phyloP scores from a whole-genome alignment of 1,140 invertebrate species.

The Polypedilum pembai region DNA sequence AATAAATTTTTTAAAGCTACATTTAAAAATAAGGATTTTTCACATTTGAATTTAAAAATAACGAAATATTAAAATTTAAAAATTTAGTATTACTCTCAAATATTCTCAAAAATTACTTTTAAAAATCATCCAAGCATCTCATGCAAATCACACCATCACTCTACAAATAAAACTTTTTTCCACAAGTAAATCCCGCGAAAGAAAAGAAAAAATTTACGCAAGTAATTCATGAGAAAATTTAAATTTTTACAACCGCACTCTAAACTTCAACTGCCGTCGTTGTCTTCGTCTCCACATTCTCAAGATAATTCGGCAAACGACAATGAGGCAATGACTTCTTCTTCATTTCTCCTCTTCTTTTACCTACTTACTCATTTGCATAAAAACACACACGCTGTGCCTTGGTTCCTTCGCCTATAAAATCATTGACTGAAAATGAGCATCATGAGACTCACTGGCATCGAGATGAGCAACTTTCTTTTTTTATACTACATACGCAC shows the following conservation, averaged over 20 bases:
- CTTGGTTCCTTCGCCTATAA: neutral
- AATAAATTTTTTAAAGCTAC: too few species aligned
- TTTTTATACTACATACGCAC: too few species aligned
- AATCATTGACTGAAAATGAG: conserved; percentile 11
- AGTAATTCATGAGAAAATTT: conserved; percentile 1
- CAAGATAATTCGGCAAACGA: conserved; percentile 4
- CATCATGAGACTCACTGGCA: neutral
- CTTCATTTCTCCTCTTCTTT: neutral
- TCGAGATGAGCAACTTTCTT: neutral
- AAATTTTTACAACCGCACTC: conserved; percentile 1
- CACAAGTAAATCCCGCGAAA: neutral
- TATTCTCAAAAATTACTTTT: too few species aligned
- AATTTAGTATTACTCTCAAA: too few species aligned
- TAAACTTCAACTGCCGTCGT: neutral
- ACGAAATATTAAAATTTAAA: too few species aligned
- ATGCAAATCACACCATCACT: too few species aligned
- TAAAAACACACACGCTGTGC: neutral
- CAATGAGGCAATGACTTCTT: neutral
- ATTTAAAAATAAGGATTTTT: too few species aligned
- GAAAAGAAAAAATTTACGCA: neutral
- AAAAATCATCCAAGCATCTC: too few species aligned
- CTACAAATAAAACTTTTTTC: too few species aligned
- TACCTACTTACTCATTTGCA: neutral
- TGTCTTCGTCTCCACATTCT: neutral
- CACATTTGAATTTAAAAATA: too few species aligned